Percentiles rank a stretch among this genome's conserved stretches.
Evolutionary conservation across 2,113 vertebrate species (phyloP).

Genomic region (Buteo buteo): DNA sequence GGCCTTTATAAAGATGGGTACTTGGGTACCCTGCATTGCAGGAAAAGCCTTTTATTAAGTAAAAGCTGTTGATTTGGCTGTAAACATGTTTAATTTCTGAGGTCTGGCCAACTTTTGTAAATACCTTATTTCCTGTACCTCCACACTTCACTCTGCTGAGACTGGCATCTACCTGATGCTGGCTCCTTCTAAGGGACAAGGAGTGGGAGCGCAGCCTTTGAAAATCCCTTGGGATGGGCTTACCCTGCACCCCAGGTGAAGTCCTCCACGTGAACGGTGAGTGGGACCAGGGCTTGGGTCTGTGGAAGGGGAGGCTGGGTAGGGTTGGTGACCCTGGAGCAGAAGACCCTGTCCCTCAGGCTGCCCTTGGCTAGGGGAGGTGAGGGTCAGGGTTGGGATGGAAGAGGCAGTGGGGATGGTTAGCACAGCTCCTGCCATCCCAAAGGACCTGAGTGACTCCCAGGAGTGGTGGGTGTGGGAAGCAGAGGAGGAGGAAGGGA

Average conservation of each 20-base stretch:
- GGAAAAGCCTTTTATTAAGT: background rate
- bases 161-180: background rate
- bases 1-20: background rate
- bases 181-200: background rate
- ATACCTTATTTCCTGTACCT: background rate
- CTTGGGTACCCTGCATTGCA: background rate
- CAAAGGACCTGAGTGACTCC: background rate
- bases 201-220: background rate
- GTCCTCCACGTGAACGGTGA: fast-evolving
- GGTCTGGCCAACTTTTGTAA: background rate
- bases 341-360: background rate
- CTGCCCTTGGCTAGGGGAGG: background rate
- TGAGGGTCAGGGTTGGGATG: background rate
- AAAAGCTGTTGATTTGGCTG: background rate
- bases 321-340: background rate
- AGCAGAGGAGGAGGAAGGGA: background rate
- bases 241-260: background rate
- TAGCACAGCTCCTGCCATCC: background rate
- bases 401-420: background rate
- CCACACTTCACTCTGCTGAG: background rate
- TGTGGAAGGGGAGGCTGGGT: background rate
- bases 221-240: background rate
- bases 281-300: background rate
- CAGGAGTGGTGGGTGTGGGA: background rate
- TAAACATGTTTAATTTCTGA: background rate